Conservation (phyloP, 1,140 invertebrate genomes). For the Idris sp. region DNA sequence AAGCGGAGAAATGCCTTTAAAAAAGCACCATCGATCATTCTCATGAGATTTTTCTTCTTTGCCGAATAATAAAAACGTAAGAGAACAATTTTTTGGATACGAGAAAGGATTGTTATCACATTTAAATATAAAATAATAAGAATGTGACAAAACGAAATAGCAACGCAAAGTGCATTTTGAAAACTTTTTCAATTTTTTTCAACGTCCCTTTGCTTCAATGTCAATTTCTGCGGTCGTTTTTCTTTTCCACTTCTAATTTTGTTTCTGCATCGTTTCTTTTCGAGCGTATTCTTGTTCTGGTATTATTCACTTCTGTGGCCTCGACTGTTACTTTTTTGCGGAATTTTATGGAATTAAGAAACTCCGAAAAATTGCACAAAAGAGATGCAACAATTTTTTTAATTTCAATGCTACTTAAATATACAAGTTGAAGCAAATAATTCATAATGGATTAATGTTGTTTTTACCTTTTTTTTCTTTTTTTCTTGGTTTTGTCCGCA, state of each 20-base stretch:
- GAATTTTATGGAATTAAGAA: conserved; percentile 38
- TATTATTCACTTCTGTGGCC: conserved; percentile 30
- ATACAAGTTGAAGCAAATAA: no score
- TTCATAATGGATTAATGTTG: no score
- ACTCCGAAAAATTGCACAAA: conserved; percentile 22
- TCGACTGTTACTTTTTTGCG: conserved; percentile 28
- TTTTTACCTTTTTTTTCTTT: no score
- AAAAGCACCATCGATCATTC: conserved; percentile 6
- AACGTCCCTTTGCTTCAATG: conserved; percentile 53
- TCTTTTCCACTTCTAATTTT: conserved; percentile 53
- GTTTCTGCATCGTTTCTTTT: conserved; percentile 49
- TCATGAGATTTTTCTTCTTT: conserved; percentile 3
- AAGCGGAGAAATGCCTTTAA: no score
- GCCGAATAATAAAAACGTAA: background rate
- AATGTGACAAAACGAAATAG: conserved; percentile 21
- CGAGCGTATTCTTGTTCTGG: conserved; percentile 14
- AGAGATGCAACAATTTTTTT: conserved; percentile 18
- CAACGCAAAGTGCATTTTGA: conserved; percentile 41
- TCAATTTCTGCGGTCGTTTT: conserved; percentile 53
- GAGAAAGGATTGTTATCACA: conserved; percentile 44
- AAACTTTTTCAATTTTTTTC: conserved; percentile 61
- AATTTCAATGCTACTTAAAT: background rate
- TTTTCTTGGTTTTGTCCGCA: no score
- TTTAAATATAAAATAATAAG: conserved; percentile 56
- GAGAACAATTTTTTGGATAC: conserved; percentile 3